Evolutionary conservation across 1,140 invertebrate species (phyloP).

Genomic region (Anthonomus grandis): DNA sequence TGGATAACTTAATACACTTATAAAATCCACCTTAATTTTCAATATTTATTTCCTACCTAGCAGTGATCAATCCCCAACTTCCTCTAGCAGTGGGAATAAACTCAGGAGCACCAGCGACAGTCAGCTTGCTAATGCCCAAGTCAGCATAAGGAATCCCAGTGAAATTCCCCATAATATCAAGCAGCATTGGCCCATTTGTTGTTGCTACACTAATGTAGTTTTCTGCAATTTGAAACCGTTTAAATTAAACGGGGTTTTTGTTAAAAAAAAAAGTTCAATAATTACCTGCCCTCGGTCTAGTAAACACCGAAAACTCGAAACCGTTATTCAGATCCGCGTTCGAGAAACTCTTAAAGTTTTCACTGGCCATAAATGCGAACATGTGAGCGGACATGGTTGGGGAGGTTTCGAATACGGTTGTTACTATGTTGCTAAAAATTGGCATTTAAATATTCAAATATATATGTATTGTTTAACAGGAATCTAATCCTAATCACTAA

Average conservation of each 20-base stretch:
- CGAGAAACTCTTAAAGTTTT: slow-evolving; percentile 15
- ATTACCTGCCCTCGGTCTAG: slow-evolving; percentile 58
- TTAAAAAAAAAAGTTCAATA: background rate
- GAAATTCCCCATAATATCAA: slow-evolving; percentile 50
- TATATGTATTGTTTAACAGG: no score
- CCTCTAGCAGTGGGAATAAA: slow-evolving; percentile 89
- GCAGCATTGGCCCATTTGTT: slow-evolving; percentile 43
- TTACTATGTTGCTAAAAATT: no score
- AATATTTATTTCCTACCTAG: slow-evolving; percentile 65
- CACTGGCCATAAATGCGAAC: slow-evolving; percentile 16
- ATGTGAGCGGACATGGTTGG: slow-evolving; percentile 21
- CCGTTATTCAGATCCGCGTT: background rate
- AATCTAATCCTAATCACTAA: no score
- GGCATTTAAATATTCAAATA: no score
- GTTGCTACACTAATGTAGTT: slow-evolving; percentile 60
- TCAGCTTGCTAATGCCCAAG: slow-evolving; percentile 45
- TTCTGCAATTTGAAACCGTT: slow-evolving; percentile 27
- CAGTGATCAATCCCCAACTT: slow-evolving; percentile 87
- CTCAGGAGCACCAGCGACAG: slow-evolving; percentile 68
- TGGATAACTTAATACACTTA: no score
- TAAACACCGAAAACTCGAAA: slow-evolving; percentile 58
- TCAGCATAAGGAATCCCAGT: slow-evolving; percentile 48
- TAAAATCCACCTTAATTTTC: no score
- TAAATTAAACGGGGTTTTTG: background rate
- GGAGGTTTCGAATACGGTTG: slow-evolving; percentile 11